Conservation (phyloP, 2,888 invertebrate species). For the Aphelenchoides bicaudatus region DNA sequence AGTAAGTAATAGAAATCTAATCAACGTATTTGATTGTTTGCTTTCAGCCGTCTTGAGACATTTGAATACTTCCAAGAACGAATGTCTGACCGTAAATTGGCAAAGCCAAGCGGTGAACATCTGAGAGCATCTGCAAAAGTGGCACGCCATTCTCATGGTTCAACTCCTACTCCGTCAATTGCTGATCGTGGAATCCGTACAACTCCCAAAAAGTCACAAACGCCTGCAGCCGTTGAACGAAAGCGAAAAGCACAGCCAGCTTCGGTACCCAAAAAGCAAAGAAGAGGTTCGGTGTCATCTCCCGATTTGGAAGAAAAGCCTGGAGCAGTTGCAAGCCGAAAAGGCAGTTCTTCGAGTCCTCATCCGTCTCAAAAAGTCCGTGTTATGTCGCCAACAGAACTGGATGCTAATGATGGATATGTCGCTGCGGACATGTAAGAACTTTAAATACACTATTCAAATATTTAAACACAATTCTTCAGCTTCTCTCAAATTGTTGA, state of each 20-base stretch:
- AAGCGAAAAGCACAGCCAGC: too few species aligned
- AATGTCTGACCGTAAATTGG: too few species aligned
- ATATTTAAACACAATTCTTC: neutral
- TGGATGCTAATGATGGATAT: constrained; percentile 1
- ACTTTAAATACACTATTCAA: neutral
- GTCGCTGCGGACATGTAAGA: constrained; percentile 13
- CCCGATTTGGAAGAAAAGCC: neutral
- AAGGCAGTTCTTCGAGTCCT: neutral
- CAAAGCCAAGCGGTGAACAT: too few species aligned
- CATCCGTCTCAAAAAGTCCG: neutral
- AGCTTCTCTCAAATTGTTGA: constrained; percentile 4
- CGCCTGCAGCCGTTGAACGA: too few species aligned
- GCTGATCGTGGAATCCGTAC: too few species aligned
- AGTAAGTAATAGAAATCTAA: neutral
- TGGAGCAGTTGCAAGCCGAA: neutral
- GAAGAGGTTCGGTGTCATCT: too few species aligned
- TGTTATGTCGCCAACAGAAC: neutral
- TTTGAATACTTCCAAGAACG: neutral
- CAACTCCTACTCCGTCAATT: too few species aligned
- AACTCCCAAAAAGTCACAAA: too few species aligned
- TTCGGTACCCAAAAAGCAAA: too few species aligned
- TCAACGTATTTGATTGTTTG: too few species aligned
- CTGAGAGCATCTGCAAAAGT: too few species aligned
- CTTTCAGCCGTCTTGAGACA: neutral
- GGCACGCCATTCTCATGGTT: too few species aligned